Conservation (phyloP, 2,113 vertebrate genomes). For the Melanerpes formicivorus region DNA sequence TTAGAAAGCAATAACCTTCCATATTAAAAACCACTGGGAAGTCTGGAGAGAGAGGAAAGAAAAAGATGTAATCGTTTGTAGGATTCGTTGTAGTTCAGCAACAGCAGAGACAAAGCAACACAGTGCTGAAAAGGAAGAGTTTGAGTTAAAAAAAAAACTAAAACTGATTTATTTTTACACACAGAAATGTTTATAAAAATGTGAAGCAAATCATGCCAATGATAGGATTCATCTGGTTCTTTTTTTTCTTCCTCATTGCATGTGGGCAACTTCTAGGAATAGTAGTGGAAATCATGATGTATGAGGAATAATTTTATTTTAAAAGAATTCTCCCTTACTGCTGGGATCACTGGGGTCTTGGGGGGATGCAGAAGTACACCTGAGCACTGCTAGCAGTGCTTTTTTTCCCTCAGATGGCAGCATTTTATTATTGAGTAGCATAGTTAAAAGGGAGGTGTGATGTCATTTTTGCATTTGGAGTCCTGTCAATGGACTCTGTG, state of each 20-base stretch:
- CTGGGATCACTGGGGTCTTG: neutral
- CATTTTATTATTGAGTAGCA: neutral
- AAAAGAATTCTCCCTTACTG: neutral
- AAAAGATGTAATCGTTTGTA: neutral
- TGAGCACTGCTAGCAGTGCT: neutral
- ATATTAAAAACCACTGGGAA: neutral
- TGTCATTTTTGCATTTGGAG: neutral
- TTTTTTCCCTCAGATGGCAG: neutral
- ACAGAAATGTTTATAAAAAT: neutral
- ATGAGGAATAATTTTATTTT: neutral
- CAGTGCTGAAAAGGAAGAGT: neutral
- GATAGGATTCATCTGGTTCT: neutral
- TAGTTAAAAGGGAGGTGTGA: neutral
- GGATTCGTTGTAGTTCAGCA: neutral
- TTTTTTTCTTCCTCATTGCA: neutral
- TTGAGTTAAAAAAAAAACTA: neutral
- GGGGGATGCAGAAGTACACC: neutral
- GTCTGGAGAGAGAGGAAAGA: neutral
- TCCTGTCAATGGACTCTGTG: neutral
- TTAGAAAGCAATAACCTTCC: neutral
- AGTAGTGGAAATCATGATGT: conserved; percentile 3
- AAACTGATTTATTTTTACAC: no score
- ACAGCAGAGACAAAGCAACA: neutral
- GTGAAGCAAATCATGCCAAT: neutral
- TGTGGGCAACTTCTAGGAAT: neutral